Evolutionary conservation across 2,113 vertebrate genomes (phyloP).

Genomic region (Chroicocephalus ridibundus): DNA sequence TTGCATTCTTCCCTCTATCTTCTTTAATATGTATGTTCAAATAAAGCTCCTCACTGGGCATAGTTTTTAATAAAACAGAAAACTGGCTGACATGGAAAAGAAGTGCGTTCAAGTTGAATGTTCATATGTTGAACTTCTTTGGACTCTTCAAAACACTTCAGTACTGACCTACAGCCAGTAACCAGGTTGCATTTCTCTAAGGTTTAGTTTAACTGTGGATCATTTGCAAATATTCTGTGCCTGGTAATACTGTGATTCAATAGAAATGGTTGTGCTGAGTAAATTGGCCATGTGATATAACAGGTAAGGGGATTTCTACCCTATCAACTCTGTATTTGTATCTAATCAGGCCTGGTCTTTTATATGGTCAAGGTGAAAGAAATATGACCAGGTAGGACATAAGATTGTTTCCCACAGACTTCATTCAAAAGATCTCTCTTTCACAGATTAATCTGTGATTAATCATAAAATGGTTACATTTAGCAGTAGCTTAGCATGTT

Average conservation of each 20-base stretch:
- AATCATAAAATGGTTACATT: not conserved
- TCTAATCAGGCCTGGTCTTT: not conserved
- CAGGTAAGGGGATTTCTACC: not conserved
- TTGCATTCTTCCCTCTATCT: not conserved
- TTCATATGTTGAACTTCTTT: not conserved
- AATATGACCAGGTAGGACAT: not conserved
- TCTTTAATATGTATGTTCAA: not conserved
- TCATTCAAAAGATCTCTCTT: not conserved
- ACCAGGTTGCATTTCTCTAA: not conserved
- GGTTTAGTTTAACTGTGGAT: not conserved
- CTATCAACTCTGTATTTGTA: not conserved
- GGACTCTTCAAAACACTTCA: not conserved
- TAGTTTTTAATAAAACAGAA: not conserved
- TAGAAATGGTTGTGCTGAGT: not conserved
- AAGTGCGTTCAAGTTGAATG: not conserved
- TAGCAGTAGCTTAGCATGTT: not conserved
- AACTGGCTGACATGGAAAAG: not conserved
- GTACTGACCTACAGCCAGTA: not conserved
- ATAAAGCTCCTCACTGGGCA: not conserved
- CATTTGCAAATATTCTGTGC: not conserved
- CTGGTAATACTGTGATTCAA: not conserved
- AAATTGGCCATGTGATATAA: not conserved
- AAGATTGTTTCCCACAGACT: not conserved
- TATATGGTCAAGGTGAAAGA: not conserved
- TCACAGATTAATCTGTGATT: not conserved